phyloP scores from a whole-genome alignment of 2,888 invertebrate genomes.

The Chaetoderma sp. region DNA sequence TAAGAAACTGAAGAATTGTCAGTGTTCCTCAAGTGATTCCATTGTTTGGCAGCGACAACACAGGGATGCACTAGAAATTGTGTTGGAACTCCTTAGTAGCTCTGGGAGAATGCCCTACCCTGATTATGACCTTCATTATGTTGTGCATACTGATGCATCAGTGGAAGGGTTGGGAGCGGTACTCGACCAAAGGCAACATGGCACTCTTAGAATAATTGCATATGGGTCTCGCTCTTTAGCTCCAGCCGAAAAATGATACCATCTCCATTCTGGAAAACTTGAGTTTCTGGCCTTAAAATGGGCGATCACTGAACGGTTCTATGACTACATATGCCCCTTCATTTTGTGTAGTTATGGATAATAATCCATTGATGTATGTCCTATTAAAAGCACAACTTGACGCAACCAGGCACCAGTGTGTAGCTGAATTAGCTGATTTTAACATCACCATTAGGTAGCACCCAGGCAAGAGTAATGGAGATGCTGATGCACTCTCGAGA shows the following conservation, averaged over 20 bases:
- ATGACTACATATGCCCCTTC: constrained; percentile 7
- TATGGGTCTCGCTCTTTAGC: constrained; percentile 16
- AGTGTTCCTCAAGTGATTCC: too few species aligned
- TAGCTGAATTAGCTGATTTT: constrained; percentile 14
- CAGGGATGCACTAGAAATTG: constrained; percentile 13
- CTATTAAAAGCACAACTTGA: constrained; percentile 17
- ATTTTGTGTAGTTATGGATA: too few species aligned
- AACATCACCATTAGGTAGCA: constrained; percentile 4
- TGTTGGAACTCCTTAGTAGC: not conserved
- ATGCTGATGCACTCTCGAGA: constrained; percentile 16
- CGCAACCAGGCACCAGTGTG: constrained; percentile 19
- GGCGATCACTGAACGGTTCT: constrained; percentile 22
- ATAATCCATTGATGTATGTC: constrained; percentile 18
- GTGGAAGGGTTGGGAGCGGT: constrained; percentile 25
- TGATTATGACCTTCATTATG: constrained; percentile 20
- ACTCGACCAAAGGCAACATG: constrained; percentile 24
- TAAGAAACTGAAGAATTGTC: too few species aligned
- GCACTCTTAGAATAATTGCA: constrained; percentile 5
- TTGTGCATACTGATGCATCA: constrained; percentile 23
- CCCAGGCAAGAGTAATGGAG: constrained; percentile 5
- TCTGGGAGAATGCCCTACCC: constrained; percentile 22
- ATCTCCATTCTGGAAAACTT: too few species aligned
- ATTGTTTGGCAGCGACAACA: constrained; percentile 14
- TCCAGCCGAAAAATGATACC: constrained; percentile 12
- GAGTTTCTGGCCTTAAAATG: constrained; percentile 26